A percentile compares a stretch with the other conserved stretches of the same genome.
phyloP scores from a whole-genome alignment of 2,797 vertebrate genomes.

The Trichosurus vulpecula region DNA sequence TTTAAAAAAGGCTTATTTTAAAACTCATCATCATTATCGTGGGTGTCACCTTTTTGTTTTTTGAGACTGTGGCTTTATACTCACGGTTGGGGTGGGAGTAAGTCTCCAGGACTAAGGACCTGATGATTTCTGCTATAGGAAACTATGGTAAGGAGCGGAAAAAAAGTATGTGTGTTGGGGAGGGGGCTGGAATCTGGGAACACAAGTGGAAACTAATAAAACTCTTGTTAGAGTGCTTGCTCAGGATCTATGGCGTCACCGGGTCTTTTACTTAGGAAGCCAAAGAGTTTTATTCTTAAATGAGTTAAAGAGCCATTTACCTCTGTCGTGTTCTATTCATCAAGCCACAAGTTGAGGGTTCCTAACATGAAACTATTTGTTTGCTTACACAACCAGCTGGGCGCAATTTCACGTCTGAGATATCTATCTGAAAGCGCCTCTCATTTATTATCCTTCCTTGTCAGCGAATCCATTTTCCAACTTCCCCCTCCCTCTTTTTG shows the following conservation, averaged over 20 bases:
- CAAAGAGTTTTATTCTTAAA: conserved; percentile 91
- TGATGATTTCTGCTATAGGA: background rate
- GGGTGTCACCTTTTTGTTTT: background rate
- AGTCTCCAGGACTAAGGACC: background rate
- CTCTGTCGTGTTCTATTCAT: conserved; percentile 96
- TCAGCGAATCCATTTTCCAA: conserved; percentile 92
- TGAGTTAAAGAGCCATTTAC: conserved; percentile 97
- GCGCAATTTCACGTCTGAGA: conserved; percentile 98
- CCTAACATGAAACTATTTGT: conserved; percentile 95
- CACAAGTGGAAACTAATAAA: conserved; percentile 79
- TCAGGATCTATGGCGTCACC: conserved; percentile 72
- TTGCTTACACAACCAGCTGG: conserved; percentile 98
- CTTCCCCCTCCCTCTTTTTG: conserved; percentile 67
- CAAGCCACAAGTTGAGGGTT: conserved; percentile 94
- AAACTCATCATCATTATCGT: background rate
- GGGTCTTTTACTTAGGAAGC: conserved; percentile 87
- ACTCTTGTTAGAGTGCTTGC: conserved; percentile 81
- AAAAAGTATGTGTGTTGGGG: background rate
- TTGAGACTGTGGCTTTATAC: background rate
- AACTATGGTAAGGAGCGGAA: accelerated
- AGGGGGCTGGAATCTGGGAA: background rate
- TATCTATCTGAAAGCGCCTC: conserved; percentile 94
- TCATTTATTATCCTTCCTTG: conserved; percentile 96
- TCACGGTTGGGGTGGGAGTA: background rate
- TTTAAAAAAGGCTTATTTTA: background rate